A percentile compares a stretch with the other conserved stretches of the same genome.
phyloP scores from a whole-genome alignment of 1,140 invertebrate species.

The Condylostylus longicornis region DNA sequence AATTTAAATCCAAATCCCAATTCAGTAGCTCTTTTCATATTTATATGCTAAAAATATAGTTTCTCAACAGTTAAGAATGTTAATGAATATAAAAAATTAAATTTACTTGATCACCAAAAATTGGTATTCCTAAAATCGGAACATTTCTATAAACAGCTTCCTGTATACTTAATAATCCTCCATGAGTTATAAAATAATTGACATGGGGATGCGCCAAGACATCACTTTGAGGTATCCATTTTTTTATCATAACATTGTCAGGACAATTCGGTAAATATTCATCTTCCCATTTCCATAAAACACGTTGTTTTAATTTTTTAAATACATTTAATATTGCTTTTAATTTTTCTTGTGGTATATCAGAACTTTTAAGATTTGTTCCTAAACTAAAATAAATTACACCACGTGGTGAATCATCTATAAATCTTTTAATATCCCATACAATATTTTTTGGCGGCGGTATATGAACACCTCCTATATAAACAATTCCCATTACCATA shows the following conservation, averaged over 20 bases:
- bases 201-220: constrained; percentile 36
- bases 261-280: constrained; percentile 24
- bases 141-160: constrained; percentile 37
- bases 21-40: constrained; percentile 26
- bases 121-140: constrained; percentile 38
- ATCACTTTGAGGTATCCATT: constrained; percentile 42
- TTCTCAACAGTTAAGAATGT: not conserved
- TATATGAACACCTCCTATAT: constrained; percentile 29
- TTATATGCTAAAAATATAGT: constrained; percentile 27
- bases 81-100: no score
- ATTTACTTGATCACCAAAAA: constrained; percentile 28
- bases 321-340: constrained; percentile 31
- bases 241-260: constrained; percentile 33
- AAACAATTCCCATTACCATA: constrained; percentile 19
- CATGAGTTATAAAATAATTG: constrained; percentile 37
- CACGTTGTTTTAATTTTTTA: constrained; percentile 31
- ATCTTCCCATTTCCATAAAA: constrained; percentile 40
- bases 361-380: constrained; percentile 20
- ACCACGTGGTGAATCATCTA: constrained; percentile 35
- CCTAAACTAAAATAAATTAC: constrained; percentile 41
- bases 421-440: constrained; percentile 30
- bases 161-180: constrained; percentile 36
- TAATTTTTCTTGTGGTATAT: constrained; percentile 21
- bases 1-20: constrained; percentile 18
- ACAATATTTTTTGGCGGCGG: constrained; percentile 24